Conservation (phyloP, 2,797 vertebrate genomes). For the Tiaroga cobitis region DNA sequence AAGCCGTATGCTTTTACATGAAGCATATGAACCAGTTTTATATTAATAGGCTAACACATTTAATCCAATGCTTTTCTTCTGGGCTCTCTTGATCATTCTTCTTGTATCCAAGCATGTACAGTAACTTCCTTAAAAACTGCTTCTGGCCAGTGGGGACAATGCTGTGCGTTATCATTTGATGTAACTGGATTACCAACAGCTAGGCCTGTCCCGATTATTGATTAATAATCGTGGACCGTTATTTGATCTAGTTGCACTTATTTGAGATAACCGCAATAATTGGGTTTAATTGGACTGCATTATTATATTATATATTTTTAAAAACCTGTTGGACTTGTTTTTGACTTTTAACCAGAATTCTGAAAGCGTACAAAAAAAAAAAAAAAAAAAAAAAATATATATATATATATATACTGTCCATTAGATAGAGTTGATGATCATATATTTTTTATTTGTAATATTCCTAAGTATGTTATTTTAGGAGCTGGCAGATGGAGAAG, state of each 20-base stretch:
- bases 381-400: neutral
- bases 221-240: neutral
- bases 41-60: neutral
- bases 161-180: neutral
- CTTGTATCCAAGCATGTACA: neutral
- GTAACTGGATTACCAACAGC: neutral
- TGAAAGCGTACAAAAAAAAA: neutral
- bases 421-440: neutral
- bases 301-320: neutral
- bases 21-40: neutral
- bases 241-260: neutral
- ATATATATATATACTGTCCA: too few relatives aligned
- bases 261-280: neutral
- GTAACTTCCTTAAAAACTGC: neutral
- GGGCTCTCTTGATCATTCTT: neutral
- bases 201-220: neutral
- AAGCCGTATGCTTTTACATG: neutral
- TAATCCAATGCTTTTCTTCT: neutral
- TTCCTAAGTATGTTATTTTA: constrained; percentile 57
- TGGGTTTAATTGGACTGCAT: neutral
- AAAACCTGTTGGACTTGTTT: neutral
- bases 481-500: constrained; percentile 69
- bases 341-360: neutral
- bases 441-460: neutral
- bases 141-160: neutral